Base-by-base conservation (phyloP, 2,888 invertebrate species). In the Epinotia nisella region DNA sequence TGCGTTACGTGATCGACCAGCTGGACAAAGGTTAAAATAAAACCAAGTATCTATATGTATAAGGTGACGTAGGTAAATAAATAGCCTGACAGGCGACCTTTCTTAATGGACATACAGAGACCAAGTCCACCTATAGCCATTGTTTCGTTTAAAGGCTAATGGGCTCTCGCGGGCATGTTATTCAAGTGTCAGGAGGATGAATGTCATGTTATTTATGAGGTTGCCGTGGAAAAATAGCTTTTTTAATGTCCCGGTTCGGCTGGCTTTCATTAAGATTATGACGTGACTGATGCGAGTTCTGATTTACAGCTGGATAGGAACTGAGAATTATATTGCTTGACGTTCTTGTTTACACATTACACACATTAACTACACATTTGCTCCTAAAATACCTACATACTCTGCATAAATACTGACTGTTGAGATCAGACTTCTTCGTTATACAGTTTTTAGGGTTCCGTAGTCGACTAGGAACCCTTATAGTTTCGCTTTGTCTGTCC, bases 81-180 rank as follows among this genome's bases (percentile, higher is more conserved):
- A 19, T 58, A 21, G 39, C 56, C 21, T 58, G 29, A 15, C 29
- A 24, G 15, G 35, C 35, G 73, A 69, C 69, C 73, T 73, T 73
- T 73, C 62, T 58, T 73, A 73, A 73, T 73, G 73, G 73, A 73
- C 73, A 73, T 41, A 64, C 67, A 62, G 71, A 60, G 51, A 73
- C 69, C 69, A 69, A 45, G 69, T 73, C 58, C 72, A 62, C 68
- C 68, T 72, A 73, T 45, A 64, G 41, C 73, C 73, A 64, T 73
- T 73, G 73, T 73, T 73, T 73, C 64, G 73, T 73, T 73, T 73
- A 73, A 73, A 73, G 73, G 73, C 73, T 73, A 73, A 73, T 73
- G 73, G 73, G 62, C 58, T 61, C 66, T 56, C 56, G 73, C 64
- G 45, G 68, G 72, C 73, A 69, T 68, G 69, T 69, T 73, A 73